phyloP scores from a whole-genome alignment of 35 echinoderm and acorn worm genomes.

The Anneissia japonica region DNA sequence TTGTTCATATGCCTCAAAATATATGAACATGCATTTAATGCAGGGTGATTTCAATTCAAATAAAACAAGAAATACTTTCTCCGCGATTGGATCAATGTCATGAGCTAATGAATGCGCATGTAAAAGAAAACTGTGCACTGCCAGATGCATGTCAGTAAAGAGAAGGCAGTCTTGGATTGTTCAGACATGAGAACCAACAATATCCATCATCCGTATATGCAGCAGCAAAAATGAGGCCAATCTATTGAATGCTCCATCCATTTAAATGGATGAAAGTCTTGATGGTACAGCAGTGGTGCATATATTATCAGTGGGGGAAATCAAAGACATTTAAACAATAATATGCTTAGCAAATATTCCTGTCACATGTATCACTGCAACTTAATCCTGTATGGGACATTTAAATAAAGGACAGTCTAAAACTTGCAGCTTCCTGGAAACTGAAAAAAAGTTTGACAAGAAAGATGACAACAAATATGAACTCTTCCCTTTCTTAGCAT shows the following conservation, averaged over 20 bases:
- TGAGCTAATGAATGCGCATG: too few relatives aligned
- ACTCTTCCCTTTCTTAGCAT: not conserved
- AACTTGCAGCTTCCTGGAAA: not conserved
- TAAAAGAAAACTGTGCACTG: not conserved
- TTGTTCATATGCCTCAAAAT: too few relatives aligned
- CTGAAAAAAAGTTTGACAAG: not conserved
- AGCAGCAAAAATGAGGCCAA: not conserved
- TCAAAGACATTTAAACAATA: not conserved
- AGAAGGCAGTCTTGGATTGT: constrained; percentile 5
- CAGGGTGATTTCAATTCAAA: too few relatives aligned
- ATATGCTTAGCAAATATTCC: not conserved
- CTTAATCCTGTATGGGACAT: not conserved
- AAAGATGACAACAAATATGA: not conserved
- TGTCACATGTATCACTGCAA: not conserved
- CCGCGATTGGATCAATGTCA: too few relatives aligned
- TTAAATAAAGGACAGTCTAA: not conserved
- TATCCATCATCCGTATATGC: constrained; percentile 2
- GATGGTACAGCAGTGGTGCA: not conserved
- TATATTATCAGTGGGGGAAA: not conserved
- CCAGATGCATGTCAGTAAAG: constrained; percentile 22
- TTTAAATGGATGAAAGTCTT: not conserved
- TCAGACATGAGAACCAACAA: constrained; percentile 15
- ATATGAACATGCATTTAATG: too few relatives aligned
- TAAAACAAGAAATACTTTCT: too few relatives aligned
- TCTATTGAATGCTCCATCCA: not conserved